Evolutionary conservation across 2,888 invertebrate species (phyloP).

Genomic region (Nemotelus nigrinus): DNA sequence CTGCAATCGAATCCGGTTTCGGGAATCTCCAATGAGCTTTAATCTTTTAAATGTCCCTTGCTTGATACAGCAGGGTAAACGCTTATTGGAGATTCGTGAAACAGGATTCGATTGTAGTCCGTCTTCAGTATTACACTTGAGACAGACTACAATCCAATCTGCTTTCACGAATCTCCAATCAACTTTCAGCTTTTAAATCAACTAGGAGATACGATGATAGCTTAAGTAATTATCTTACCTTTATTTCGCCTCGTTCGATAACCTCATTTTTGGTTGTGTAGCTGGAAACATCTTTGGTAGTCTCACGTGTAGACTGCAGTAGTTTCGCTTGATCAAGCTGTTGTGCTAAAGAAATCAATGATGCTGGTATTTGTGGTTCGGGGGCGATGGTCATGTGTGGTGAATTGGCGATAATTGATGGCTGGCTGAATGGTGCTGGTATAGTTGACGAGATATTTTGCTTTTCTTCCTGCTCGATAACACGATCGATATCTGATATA

Average conservation of each 20-base stretch:
- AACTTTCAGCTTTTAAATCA: no score
- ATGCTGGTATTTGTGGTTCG: conserved; percentile 39
- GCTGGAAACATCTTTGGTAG: conserved; percentile 39
- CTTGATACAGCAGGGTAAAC: no score
- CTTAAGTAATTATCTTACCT: conserved; percentile 31
- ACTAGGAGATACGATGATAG: no score
- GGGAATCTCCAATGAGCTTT: no score
- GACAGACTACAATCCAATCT: no score
- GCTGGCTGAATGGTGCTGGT: neutral
- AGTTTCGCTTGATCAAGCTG: conserved; percentile 38
- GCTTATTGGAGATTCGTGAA: no score
- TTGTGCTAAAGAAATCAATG: neutral
- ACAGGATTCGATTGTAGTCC: no score
- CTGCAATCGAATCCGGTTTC: no score
- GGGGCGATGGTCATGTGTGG: conserved; percentile 53
- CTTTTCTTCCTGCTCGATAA: conserved; percentile 66
- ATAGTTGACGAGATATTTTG: neutral
- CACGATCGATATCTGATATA: conserved; percentile 71
- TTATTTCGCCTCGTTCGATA: conserved; percentile 36
- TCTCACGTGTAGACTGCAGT: conserved; percentile 48
- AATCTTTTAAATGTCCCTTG: no score
- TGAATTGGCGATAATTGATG: neutral
- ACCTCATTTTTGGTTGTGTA: conserved; percentile 26
- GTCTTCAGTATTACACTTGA: no score
- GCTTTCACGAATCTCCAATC: no score